Base-by-base conservation (phyloP, 1,140 invertebrate species). In the Panonychus citri region DNA sequence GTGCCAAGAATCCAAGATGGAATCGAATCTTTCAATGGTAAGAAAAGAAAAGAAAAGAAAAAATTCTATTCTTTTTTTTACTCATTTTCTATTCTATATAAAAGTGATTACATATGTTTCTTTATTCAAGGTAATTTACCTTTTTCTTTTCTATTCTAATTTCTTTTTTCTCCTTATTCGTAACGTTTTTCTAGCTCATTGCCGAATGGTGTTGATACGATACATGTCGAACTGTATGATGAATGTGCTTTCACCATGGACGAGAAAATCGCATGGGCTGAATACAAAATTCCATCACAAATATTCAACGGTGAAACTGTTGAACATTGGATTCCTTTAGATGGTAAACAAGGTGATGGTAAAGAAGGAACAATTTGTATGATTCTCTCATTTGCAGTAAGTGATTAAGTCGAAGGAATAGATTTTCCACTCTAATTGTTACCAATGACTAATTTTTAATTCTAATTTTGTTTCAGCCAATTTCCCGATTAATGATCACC, bases 161-260 rank as follows among this genome's bases (percentile, higher is more conserved):
- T 34, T 34, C 30, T 34, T 7, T 34, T 34, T 7, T 12, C 46
- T 15, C 12, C 55, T 30, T 57, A 26, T 26, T 37, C 13, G 30
- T 60, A 52, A 54, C 60, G 65, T 73, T 73, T 54, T 15, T 27
- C 7, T 70, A 87, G 83, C 66, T 78, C 85, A 64, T 71, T 95
- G 48, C 86, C 88, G 17, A 75, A 77, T 60, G 88, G 88, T 46
- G 83, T 95, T 1, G 81, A 82, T 65, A 78, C 79, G 27, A 78
- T 96, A 63, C 85, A 85, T 63, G 63, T 96, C 66, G 89, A 96
- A 76, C 85, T 97, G 58, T 96, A 83, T 71, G 91, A 97, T 73
- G 91, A 97, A 73, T 82, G 87, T 70, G 85, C 87, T 3, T 93
- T 97, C 68, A 88, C 86, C 26, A 81, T 85, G 75, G 90, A 96